phyloP scores from a whole-genome alignment of 2,113 vertebrate species.

The Guaruba guarouba region DNA sequence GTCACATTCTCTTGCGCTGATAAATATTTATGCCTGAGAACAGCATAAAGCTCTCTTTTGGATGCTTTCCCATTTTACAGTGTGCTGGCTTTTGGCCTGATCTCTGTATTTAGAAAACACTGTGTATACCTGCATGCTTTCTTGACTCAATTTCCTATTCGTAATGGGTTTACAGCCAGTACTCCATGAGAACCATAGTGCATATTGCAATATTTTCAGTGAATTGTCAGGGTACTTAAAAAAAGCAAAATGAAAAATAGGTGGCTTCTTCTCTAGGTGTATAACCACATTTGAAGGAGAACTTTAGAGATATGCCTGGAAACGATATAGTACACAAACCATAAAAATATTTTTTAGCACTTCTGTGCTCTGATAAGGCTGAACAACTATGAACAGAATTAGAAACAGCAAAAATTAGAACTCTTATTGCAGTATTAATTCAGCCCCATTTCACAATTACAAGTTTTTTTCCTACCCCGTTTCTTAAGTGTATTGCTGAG shows the following conservation, averaged over 20 bases:
- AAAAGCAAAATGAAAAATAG: background rate
- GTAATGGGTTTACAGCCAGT: conserved; percentile 17
- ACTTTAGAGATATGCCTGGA: background rate
- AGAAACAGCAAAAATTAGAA: background rate
- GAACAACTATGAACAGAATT: background rate
- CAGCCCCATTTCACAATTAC: background rate
- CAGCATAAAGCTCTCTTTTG: conserved; percentile 60
- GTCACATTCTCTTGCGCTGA: conserved; percentile 59
- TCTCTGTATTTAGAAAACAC: conserved; percentile 66
- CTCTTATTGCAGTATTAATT: background rate
- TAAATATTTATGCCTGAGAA: conserved; percentile 73
- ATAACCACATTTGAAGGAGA: background rate
- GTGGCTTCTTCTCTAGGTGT: background rate
- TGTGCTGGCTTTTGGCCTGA: conserved; percentile 65
- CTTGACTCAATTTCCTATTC: conserved; percentile 48
- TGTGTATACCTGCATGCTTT: conserved; percentile 64
- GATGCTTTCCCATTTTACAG: conserved; percentile 65
- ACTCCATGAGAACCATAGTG: background rate
- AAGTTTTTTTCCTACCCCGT: accelerated
- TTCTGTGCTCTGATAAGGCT: background rate
- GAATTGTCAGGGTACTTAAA: conserved; percentile 4
- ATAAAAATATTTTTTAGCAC: background rate
- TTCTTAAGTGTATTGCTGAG: background rate
- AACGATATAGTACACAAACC: background rate
- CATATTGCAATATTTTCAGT: background rate